A percentile compares a stretch with the other conserved stretches of the same genome.
phyloP scores from a whole-genome alignment of 2,113 vertebrate genomes.

The Trichomycterus rosablanca region DNA sequence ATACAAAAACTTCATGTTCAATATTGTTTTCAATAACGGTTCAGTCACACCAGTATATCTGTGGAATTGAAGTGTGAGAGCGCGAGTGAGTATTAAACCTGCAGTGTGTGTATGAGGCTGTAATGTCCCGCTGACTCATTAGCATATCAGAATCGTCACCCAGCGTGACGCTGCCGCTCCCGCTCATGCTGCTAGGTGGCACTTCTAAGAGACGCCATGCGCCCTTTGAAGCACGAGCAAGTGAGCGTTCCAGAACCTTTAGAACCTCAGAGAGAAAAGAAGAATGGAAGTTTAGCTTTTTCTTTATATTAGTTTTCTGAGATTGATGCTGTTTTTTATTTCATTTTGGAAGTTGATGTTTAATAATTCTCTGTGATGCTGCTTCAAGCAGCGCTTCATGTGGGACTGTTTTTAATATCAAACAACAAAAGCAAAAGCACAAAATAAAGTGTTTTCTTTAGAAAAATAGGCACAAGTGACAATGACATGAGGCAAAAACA shows the following conservation, averaged over 20 bases:
- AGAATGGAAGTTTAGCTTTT: slow-evolving; percentile 46
- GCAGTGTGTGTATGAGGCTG: slow-evolving; percentile 72
- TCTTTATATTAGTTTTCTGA: slow-evolving; percentile 4
- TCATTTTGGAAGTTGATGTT: slow-evolving; percentile 58
- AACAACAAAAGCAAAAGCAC: too few species aligned
- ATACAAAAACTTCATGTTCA: too few species aligned
- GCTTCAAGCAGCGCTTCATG: slow-evolving; percentile 56
- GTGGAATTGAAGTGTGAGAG: too few species aligned
- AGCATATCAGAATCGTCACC: slow-evolving; percentile 78
- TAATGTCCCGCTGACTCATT: slow-evolving; percentile 75
- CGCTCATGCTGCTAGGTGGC: slow-evolving; percentile 74
- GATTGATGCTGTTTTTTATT: slow-evolving; percentile 42
- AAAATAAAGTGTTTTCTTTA: too few species aligned
- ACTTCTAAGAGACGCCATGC: slow-evolving; percentile 69
- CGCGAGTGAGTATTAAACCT: slow-evolving; percentile 54
- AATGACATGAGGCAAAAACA: too few species aligned
- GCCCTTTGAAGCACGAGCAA: slow-evolving; percentile 68
- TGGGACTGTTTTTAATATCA: too few species aligned
- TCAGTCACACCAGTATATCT: too few species aligned
- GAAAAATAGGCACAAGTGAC: too few species aligned
- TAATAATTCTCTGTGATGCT: slow-evolving; percentile 71
- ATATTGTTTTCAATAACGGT: too few species aligned
- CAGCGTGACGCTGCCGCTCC: slow-evolving; percentile 63
- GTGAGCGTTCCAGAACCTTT: slow-evolving; percentile 62
- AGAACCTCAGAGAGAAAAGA: slow-evolving; percentile 61